Percentiles rank a stretch among this genome's conserved stretches.
These are phyloP conservation scores for Propithecus coquereli DNA, from an alignment of 2,113 vertebrate genomes.

Conservation along the genomic window DNA sequence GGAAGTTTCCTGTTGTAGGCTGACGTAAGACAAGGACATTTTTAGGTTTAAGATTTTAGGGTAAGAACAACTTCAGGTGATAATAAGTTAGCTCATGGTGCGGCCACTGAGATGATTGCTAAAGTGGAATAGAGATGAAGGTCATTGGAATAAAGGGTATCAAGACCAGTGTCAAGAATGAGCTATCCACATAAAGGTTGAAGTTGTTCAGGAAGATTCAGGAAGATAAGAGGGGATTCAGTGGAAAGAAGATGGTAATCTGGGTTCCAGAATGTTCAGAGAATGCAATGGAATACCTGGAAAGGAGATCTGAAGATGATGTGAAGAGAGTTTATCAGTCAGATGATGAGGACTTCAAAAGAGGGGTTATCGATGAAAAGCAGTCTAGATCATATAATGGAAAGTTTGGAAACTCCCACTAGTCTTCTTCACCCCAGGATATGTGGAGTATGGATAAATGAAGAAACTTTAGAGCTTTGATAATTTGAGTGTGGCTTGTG, in stretches of 20 bases:
- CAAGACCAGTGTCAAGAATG: background rate
- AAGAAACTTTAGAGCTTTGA: background rate
- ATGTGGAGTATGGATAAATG: background rate
- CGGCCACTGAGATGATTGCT: background rate
- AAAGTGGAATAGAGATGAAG: background rate
- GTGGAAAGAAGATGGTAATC: background rate
- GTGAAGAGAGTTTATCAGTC: background rate
- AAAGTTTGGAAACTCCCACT: background rate
- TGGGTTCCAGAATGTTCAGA: background rate
- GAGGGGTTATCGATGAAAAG: background rate
- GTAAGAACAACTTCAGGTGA: background rate
- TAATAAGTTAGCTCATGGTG: background rate
- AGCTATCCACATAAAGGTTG: background rate
- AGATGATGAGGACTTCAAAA: slow-evolving; percentile 10
- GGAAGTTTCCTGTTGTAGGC: background rate
- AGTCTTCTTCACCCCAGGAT: background rate
- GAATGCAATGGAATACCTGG: background rate
- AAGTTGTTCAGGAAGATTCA: background rate
- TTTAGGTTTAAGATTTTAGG: slow-evolving; percentile 43
- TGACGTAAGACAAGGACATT: background rate
- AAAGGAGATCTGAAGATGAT: background rate
- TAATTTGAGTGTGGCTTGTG: background rate
- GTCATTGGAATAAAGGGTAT: background rate
- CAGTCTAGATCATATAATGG: background rate
- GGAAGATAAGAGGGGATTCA: background rate